Conservation (phyloP, 2,888 invertebrate genomes). For the Melangyna quadrimaculata region DNA sequence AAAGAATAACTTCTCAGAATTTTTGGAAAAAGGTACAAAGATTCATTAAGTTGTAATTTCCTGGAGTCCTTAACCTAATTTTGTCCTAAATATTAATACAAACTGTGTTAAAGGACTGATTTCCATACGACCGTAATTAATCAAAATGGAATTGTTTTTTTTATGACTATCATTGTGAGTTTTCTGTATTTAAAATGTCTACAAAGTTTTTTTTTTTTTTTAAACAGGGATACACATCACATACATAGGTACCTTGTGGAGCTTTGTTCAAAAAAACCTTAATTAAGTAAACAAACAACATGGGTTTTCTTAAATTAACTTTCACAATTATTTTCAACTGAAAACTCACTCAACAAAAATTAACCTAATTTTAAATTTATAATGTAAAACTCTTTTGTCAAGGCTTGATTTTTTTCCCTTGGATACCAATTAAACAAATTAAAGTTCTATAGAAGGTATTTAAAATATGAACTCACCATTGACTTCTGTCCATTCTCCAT, state of each 20-base stretch:
- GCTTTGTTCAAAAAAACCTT: background rate
- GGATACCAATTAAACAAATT: background rate
- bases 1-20: too few species aligned
- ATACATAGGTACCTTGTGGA: too few species aligned
- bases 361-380: too few species aligned
- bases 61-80: too few species aligned
- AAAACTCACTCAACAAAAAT: too few species aligned
- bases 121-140: background rate
- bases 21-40: too few species aligned
- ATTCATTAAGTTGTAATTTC: too few species aligned
- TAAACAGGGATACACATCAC: background rate
- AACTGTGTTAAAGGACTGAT: too few species aligned
- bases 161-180: background rate
- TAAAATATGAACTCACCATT: slow-evolving; percentile 73
- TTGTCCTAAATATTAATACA: too few species aligned
- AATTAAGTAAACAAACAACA: background rate
- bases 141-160: background rate
- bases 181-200: background rate
- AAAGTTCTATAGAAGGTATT: background rate
- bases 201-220: background rate
- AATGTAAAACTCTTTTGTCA: background rate
- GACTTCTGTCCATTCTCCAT: slow-evolving; percentile 73
- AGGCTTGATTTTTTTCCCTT: background rate
- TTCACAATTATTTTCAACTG: too few species aligned
- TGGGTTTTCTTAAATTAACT: too few species aligned